These are phyloP conservation scores for Mesoclemmys tuberculata DNA, from an alignment of 2,113 vertebrate species.

Conservation along the genomic window DNA sequence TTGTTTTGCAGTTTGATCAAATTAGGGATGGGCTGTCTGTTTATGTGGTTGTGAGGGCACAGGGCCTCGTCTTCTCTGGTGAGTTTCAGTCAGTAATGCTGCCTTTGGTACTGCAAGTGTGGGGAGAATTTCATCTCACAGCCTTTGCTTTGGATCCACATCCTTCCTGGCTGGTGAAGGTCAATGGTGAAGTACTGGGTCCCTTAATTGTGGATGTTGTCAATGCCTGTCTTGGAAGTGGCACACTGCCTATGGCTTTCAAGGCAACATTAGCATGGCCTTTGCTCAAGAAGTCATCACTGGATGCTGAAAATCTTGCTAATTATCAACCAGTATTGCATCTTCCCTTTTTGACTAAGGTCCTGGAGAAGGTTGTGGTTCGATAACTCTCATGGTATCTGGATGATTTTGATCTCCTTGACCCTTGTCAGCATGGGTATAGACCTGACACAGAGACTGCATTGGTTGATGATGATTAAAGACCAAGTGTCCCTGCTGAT, in stretches of 20 bases:
- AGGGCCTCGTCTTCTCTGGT: not conserved
- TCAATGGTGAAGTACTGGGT: not conserved
- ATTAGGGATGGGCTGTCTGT: not conserved
- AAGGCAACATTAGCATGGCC: not conserved
- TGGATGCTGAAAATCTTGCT: not conserved
- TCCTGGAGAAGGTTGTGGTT: not conserved
- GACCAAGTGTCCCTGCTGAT: not conserved
- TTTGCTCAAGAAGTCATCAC: not conserved
- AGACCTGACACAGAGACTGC: not conserved
- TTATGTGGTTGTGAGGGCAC: not conserved
- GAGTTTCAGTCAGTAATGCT: not conserved
- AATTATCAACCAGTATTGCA: not conserved
- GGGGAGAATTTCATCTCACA: not conserved
- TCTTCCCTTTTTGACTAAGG: not conserved
- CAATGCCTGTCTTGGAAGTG: not conserved
- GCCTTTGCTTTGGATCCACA: not conserved
- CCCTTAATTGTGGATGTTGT: not conserved
- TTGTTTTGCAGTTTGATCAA: not conserved
- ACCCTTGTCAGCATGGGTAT: not conserved
- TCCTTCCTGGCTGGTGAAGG: not conserved
- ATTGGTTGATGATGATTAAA: not conserved
- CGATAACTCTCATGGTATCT: not conserved
- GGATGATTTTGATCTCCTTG: not conserved
- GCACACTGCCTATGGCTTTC: not conserved
- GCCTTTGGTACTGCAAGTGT: not conserved